Evolutionary conservation across 2,797 vertebrate species (phyloP).

Genomic region (Phyllotis vaccarum): DNA sequence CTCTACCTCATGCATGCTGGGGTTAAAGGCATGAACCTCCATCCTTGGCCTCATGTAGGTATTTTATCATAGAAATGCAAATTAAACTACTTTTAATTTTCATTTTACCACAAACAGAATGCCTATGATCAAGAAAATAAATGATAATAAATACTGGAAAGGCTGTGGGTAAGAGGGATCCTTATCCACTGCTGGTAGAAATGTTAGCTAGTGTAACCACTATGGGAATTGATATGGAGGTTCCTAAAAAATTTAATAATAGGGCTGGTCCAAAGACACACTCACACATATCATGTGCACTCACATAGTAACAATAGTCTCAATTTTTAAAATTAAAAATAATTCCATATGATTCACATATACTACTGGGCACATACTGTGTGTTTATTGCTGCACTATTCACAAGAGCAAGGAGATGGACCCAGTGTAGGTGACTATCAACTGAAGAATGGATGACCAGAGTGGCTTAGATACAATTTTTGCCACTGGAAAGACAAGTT

Average conservation of each 20-base stretch:
- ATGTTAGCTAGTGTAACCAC: too few species aligned
- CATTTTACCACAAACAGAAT: background rate
- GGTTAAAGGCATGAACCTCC: too few species aligned
- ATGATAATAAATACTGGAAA: too few species aligned
- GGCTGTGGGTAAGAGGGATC: too few species aligned
- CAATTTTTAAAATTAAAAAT: background rate
- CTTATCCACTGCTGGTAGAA: too few species aligned
- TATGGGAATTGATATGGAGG: too few species aligned
- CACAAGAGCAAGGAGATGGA: background rate
- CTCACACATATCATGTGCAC: background rate
- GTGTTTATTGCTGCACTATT: too few species aligned
- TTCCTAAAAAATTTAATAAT: background rate
- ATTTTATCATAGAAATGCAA: background rate
- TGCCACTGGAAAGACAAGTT: background rate
- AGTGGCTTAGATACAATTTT: background rate
- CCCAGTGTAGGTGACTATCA: too few species aligned
- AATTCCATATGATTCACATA: too few species aligned
- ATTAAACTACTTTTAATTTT: background rate
- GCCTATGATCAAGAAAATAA: background rate
- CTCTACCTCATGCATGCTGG: too few species aligned
- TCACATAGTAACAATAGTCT: background rate
- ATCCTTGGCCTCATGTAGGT: background rate
- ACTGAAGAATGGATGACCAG: background rate
- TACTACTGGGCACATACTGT: background rate
- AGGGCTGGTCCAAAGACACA: background rate